These are phyloP conservation scores for Eupithecia pulchellata DNA, from an alignment of 2,888 invertebrate genomes.

Conservation along the genomic window DNA sequence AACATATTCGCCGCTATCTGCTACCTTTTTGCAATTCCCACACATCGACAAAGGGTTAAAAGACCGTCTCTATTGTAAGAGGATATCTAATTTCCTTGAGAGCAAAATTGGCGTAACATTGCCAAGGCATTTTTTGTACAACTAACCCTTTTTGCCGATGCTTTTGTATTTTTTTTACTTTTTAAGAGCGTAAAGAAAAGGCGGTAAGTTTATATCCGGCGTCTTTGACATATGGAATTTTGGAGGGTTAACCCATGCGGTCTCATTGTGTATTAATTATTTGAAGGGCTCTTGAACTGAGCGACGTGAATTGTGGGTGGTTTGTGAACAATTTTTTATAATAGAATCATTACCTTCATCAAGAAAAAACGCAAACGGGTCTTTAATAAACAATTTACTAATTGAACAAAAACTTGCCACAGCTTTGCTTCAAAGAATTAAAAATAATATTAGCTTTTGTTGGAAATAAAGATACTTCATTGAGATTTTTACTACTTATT, in stretches of 20 bases:
- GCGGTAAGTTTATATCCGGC: slow-evolving; percentile 85
- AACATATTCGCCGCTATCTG: slow-evolving; percentile 52
- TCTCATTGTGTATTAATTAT: slow-evolving; percentile 83
- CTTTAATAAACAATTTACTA: not conserved
- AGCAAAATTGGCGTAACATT: slow-evolving; percentile 85
- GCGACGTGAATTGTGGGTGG: slow-evolving; percentile 65
- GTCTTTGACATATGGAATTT: slow-evolving; percentile 77
- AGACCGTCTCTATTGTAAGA: slow-evolving; percentile 73
- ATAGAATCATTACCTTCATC: slow-evolving; percentile 16
- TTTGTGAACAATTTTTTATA: slow-evolving; percentile 37
- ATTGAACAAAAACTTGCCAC: not conserved
- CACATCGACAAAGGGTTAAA: slow-evolving; percentile 78
- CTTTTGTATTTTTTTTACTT: slow-evolving; percentile 71
- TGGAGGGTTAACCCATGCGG: slow-evolving; percentile 74
- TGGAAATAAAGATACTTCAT: too few species aligned
- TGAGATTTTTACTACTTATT: not conserved
- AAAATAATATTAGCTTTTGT: too few species aligned
- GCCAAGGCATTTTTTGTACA: slow-evolving; percentile 68
- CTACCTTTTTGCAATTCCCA: slow-evolving; percentile 73
- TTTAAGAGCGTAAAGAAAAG: slow-evolving; percentile 81
- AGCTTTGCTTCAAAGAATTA: too few species aligned
- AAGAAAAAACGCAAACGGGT: not conserved
- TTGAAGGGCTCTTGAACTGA: slow-evolving; percentile 65
- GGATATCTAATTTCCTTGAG: slow-evolving; percentile 85
- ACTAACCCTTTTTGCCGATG: slow-evolving; percentile 73